phyloP scores from a whole-genome alignment of 2,797 vertebrate genomes.

The Petrocephalus schoutedeni region DNA sequence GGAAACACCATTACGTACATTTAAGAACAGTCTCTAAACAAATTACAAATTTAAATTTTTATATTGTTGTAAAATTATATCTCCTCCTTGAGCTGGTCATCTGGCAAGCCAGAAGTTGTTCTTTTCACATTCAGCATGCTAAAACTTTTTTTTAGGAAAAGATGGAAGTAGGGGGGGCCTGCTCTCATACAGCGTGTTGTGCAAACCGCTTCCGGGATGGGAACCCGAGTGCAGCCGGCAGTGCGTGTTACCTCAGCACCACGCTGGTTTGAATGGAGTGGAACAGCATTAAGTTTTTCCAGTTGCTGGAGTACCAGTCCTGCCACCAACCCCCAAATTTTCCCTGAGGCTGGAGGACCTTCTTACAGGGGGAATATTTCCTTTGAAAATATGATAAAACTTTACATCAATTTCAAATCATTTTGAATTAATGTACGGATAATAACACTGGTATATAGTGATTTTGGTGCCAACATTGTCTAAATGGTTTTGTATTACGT shows the following conservation, averaged over 20 bases:
- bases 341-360: no score
- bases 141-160: neutral
- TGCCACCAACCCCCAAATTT: no score
- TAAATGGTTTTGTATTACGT: no score
- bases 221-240: no score
- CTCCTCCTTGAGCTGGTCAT: neutral
- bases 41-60: neutral
- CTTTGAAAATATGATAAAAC: neutral
- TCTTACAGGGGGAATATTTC: neutral
- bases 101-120: neutral
- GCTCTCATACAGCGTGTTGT: no score
- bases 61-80: neutral
- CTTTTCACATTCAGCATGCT: neutral
- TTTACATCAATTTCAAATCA: neutral
- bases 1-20: neutral
- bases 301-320: no score
- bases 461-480: no score
- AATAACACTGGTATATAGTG: neutral
- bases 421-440: neutral
- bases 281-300: no score
- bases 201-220: no score
- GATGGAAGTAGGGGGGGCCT: no score
- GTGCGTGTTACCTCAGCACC: no score
- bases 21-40: neutral
- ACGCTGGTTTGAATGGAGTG: no score